These are phyloP conservation scores for Dryas iulia DNA, from an alignment of 1,140 invertebrate genomes.

Conservation along the genomic window DNA sequence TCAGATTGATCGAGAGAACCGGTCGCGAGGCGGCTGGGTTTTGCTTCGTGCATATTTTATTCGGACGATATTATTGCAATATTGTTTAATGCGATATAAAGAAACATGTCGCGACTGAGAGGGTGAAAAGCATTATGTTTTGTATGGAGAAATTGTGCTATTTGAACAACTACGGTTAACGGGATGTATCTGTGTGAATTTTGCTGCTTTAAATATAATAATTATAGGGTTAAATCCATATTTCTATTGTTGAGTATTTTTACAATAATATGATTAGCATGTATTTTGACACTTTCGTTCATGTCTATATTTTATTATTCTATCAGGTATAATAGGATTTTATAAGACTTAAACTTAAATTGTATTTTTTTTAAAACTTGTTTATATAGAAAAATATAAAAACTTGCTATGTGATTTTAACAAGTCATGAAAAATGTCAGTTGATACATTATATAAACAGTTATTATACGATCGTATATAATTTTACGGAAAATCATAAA, in stretches of 20 bases:
- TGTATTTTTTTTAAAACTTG: no score
- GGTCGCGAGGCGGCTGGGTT: slow-evolving; percentile 42
- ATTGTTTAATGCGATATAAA: slow-evolving; percentile 2
- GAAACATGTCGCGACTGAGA: background rate
- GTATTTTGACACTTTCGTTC: background rate
- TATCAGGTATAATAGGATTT: no score
- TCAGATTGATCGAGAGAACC: slow-evolving; percentile 66
- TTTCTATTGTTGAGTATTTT: background rate
- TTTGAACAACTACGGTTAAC: background rate
- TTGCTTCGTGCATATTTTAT: slow-evolving; percentile 17
- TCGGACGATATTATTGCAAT: slow-evolving; percentile 5
- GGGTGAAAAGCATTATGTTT: slow-evolving; percentile 1
- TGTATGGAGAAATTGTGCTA: slow-evolving; percentile 2
- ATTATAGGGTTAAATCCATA: background rate
- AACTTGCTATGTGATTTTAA: no score
- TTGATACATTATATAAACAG: background rate
- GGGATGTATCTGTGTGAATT: background rate
- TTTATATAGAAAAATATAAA: no score
- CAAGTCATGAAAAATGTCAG: background rate
- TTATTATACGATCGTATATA: background rate
- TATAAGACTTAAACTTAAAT: no score
- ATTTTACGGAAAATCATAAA: background rate
- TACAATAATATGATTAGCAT: background rate
- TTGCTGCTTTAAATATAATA: background rate
- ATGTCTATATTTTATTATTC: no score